Percentiles rank a stretch among this genome's conserved stretches.
phyloP scores from a whole-genome alignment of 2,888 invertebrate genomes.

The Lomographa bimaculata region DNA sequence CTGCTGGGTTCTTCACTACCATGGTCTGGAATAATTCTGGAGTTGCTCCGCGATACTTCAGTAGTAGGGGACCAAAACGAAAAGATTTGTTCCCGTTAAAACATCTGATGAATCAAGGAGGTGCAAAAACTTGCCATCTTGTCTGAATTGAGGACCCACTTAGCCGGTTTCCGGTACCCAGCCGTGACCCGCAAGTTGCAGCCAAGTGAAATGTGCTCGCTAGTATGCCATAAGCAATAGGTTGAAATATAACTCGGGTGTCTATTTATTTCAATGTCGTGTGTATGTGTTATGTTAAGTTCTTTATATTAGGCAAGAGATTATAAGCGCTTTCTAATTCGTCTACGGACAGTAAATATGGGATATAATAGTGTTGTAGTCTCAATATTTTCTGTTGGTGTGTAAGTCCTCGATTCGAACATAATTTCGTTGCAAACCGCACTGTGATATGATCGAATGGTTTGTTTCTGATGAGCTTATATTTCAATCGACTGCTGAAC shows the following conservation, averaged over 20 bases:
- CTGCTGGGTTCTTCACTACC: too few species aligned
- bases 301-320: slow-evolving; percentile 24
- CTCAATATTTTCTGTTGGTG: too few species aligned
- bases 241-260: slow-evolving; percentile 27
- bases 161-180: too few species aligned
- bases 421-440: slow-evolving; percentile 8
- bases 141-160: too few species aligned
- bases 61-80: too few species aligned
- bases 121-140: too few species aligned
- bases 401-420: not conserved
- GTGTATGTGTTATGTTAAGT: slow-evolving; percentile 31
- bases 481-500: slow-evolving; percentile 15
- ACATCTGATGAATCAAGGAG: too few species aligned
- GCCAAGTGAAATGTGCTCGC: slow-evolving; percentile 1
- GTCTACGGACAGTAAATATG: slow-evolving; percentile 9
- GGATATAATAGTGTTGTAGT: too few species aligned
- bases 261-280: slow-evolving; percentile 36
- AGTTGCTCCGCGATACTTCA: too few species aligned
- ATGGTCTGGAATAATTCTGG: too few species aligned
- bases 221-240: slow-evolving; percentile 9
- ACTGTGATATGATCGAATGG: slow-evolving; percentile 21
- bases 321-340: slow-evolving; percentile 22
- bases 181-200: slow-evolving; percentile 13
- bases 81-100: too few species aligned
- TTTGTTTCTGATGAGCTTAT: slow-evolving; percentile 5